Conservation (phyloP, 2,797 vertebrate species). For the Anas capensis region DNA sequence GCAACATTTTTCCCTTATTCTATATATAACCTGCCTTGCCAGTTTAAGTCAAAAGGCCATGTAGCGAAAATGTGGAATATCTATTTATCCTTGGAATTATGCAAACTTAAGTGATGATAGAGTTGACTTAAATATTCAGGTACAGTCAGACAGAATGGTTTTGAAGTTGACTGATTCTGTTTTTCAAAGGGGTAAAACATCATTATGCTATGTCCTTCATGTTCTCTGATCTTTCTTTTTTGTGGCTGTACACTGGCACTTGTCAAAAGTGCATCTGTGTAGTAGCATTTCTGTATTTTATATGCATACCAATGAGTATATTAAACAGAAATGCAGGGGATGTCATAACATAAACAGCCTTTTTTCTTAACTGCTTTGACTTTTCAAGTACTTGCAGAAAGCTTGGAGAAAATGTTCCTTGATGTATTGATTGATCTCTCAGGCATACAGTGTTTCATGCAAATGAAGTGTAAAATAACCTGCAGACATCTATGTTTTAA, state of each 20-base stretch:
- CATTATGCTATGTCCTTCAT: conserved; percentile 35
- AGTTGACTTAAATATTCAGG: not conserved
- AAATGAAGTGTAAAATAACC: conserved; percentile 25
- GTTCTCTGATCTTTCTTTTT: conserved; percentile 10
- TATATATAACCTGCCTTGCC: not conserved
- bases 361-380: conserved; percentile 43
- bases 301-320: not conserved
- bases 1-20: not conserved
- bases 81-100: not conserved
- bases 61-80: not conserved
- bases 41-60: not conserved
- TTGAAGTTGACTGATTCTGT: not conserved
- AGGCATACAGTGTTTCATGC: conserved; percentile 5
- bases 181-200: not conserved
- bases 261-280: not conserved
- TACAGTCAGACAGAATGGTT: conserved; percentile 10
- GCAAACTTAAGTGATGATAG: not conserved
- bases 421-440: conserved; percentile 33
- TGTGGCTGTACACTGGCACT: not conserved
- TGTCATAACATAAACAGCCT: conserved; percentile 15
- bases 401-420: conserved; percentile 14
- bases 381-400: conserved; percentile 17
- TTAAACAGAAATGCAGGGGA: conserved; percentile 4
- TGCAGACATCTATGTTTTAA: not conserved
- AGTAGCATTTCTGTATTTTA: conserved; percentile 13